These are phyloP conservation scores for Ptilorrhoa leucosticta DNA, from an alignment of 2,113 vertebrate species.

Conservation along the genomic window DNA sequence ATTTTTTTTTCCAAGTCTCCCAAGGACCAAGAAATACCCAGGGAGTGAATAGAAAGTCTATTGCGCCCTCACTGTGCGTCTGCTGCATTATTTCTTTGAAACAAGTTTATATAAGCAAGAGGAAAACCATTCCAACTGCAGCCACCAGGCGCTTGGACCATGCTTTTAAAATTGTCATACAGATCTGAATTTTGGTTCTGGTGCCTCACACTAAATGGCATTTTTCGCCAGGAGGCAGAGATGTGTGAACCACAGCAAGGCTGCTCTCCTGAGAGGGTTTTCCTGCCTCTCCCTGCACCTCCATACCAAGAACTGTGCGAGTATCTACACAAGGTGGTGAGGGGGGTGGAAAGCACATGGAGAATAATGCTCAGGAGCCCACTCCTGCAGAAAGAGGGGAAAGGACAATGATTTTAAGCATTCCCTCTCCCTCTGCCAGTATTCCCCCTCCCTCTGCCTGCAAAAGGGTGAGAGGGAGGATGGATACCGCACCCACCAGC, in stretches of 20 bases:
- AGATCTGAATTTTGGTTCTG: background rate
- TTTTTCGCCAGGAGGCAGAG: background rate
- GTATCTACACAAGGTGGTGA: background rate
- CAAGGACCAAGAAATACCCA: background rate
- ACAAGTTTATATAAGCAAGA: background rate
- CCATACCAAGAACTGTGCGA: accelerated
- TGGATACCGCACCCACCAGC: background rate
- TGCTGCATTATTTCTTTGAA: background rate
- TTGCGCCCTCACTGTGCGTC: background rate
- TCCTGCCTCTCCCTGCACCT: background rate
- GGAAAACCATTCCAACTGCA: background rate
- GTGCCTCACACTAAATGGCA: background rate
- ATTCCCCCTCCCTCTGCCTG: background rate
- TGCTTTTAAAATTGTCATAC: background rate
- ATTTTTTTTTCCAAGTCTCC: background rate
- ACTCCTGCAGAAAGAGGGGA: background rate
- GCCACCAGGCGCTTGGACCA: background rate
- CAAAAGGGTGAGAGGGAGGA: background rate
- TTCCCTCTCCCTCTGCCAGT: no score
- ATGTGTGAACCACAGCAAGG: background rate
- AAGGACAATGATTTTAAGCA: background rate
- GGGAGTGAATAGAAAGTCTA: background rate
- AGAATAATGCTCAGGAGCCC: background rate
- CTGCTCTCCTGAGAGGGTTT: background rate
- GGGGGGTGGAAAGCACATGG: accelerated